Evolutionary conservation across 2,888 invertebrate species (phyloP), one percentile per base, ranked within the genome.

Genomic region (Scaptomyza parva): DNA sequence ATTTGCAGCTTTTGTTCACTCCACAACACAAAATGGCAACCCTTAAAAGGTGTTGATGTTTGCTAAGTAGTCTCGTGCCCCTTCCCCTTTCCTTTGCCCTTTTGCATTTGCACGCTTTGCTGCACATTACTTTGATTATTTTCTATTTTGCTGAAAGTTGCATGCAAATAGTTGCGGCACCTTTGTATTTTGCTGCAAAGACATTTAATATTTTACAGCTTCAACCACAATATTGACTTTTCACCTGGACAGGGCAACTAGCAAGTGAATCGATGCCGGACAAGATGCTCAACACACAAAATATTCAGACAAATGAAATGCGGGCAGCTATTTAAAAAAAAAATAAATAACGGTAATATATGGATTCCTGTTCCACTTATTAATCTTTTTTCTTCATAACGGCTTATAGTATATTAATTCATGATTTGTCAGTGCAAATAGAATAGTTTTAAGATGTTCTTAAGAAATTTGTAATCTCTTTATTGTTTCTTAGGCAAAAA

Each of bases 81-180:
- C 14, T 5, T 28, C n/a, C n/a, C 9, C 5, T 12, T 43, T 33
- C 20, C 22, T 66, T 52, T 66, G 67, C 68, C n/a, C n/a, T n/a
- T n/a, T 12, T 43, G 40, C 20, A 20, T 66, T 52, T 66, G 67
- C 68, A 78, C 48, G 86, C 53, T 64, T 60, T 47, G 77, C 35
- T 87, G 86, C 68, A 87, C 80, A 71, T 67, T 82, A 80, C 82
- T 88, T 83, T 87, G 88, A 79, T 86, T 83, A 87, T 86, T 83
- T 82, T 86, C 73, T 66, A 83, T 87, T 83, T 82, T 76, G 53
- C 58, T 68, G 70, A 73, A 87, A 79, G 86, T 87, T 83, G 83
- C 63, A 87, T 76, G 86, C 88, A 82, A 87, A 82, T 86, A 82
- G 70, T 73, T 87, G 73, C 52, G 80, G 77, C 69, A 54, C 64